Base-by-base conservation (phyloP, 2,888 invertebrate species). In the Axea sp. region DNA sequence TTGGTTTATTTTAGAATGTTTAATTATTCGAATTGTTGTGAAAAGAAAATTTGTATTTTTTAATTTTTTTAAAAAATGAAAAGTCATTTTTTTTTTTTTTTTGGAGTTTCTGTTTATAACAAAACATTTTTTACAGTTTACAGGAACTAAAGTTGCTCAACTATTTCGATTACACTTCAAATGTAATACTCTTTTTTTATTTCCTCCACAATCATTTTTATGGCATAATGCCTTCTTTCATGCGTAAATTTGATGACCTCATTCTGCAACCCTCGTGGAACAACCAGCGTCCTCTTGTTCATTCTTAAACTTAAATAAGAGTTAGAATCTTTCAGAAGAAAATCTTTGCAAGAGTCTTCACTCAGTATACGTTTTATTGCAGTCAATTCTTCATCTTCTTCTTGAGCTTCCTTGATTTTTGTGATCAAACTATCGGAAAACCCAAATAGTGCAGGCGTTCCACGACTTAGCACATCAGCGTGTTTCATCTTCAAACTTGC, bases 401-500 rank as follows among this genome's bases (percentile, higher is more conserved):
- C 53, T 41, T 62, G 62, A 3, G 60, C 68, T 30, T 12, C 39
- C 6, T 55, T 33, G 2, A 71, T 47, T 22, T 33, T 28, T 1
- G 31, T 19, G 0, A 8, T 6, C 11, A 45, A 11, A 6, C 33
- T 24, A 14, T 30, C 33, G 28, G 24, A 7, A 8, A 11, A 14
- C n/a, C 24, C 6, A 35, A 35, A 9, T 15, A 11, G n/a, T 11
- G 14, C 12, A 1, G 39, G 11, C 1, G 22, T 39, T 6, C 39
- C 19, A 1, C 57, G 12, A 9, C 71, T 71, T 0, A 73, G 31
- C 0, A 64, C 65, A 28, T 76, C 72, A 0, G 68, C 75, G 43
- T 73, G 72, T 24, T 43, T 33, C 59, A 76, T 68, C 22, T 22
- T 51, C 1, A n/a, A n/a, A n/a, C n/a, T n/a, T n/a, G n/a, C n/a